Evolutionary conservation across 1,140 invertebrate genomes (phyloP), one percentile per base, ranked within the genome.

Genomic region (Zeugodacus cucurbitae): DNA sequence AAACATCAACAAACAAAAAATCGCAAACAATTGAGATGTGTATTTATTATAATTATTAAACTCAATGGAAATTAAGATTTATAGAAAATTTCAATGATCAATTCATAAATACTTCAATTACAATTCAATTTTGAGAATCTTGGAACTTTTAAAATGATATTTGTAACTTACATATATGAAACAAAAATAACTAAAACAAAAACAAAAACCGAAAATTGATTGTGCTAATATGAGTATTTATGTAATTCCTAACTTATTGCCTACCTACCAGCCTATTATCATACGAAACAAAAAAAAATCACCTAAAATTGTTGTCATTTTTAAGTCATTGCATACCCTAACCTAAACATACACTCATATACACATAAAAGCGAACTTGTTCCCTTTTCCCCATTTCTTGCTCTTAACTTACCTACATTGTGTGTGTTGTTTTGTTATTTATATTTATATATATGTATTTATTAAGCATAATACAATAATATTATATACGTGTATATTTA

Each of bases 391-490:
- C 57, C 48, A 58, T 86, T 57, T 86, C 29, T 86, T 86, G 74
- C 37, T 82, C 37, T 82, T 54, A 82, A 44, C 88, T 85, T 88
- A 86, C 59, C 64, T 88, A 85, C 70, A 89, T 70, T 88, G 87
- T 88, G 70, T 88, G 67, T 78, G 87, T 88, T 88, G 67, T 88
- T 88, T 88, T 88, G 87, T 88, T 87, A 87, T 67, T 87, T 67
- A 54, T 64, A 87, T 82, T 87, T 87, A 87, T 87, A 86, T 58
- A 86, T 87, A 62, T 87, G 41, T 87, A 87, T 87, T 87, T 87
- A 87, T 64, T 87, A 62, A 87, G 37, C 34, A 48, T 82, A 82
- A 82, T 26, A 82, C 74, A 82, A 48, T 78, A 82, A 82, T 82
- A 59, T 67, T 87, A 87, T 87, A 58, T 58, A 32, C 54, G 57